Conservation (phyloP, 2,797 vertebrate genomes). For the Protosalanx chinensis region DNA sequence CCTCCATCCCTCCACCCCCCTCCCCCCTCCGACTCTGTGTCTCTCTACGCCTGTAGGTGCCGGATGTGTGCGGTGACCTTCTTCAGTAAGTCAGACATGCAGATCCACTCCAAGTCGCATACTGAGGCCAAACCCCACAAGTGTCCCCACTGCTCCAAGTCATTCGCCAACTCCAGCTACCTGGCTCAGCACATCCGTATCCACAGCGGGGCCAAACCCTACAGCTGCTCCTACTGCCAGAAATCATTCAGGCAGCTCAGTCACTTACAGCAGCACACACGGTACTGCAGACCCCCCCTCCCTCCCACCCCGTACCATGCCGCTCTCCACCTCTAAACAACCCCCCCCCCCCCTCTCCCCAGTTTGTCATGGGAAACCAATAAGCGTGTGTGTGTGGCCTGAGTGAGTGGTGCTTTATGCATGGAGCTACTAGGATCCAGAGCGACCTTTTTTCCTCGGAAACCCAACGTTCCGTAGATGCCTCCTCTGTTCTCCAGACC, state of each 20-base stretch:
- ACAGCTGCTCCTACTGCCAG: slow-evolving; percentile 99
- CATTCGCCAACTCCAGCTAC: slow-evolving; percentile 99
- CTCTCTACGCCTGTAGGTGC: slow-evolving; percentile 85
- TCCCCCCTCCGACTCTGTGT: slow-evolving; percentile 68
- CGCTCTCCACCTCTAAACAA: slow-evolving; percentile 43
- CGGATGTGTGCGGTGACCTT: slow-evolving; percentile 99
- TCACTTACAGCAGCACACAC: slow-evolving; percentile 99
- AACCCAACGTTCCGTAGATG: slow-evolving; percentile 33
- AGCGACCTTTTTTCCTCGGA: slow-evolving; percentile 41
- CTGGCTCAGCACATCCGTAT: slow-evolving; percentile 99
- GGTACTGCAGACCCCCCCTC: slow-evolving; percentile 78
- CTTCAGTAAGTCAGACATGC: slow-evolving; percentile 99
- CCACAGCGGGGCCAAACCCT: slow-evolving; percentile 99
- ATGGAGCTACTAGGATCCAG: slow-evolving; percentile 42
- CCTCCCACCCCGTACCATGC: slow-evolving; percentile 24
- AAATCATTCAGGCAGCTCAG: slow-evolving; percentile 99
- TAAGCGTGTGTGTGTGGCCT: slow-evolving; percentile 18
- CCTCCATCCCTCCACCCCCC: slow-evolving; percentile 50
- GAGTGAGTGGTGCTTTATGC: slow-evolving; percentile 35
- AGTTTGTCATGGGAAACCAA: slow-evolving; percentile 4
- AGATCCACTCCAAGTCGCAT: slow-evolving; percentile 99
- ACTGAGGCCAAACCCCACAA: slow-evolving; percentile 99
- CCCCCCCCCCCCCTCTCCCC: slow-evolving; percentile 32
- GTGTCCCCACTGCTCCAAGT: slow-evolving; percentile 99
- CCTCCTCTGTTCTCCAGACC: slow-evolving; percentile 36